Conservation (phyloP, 2,113 vertebrate species). For the Micromys minutus region DNA sequence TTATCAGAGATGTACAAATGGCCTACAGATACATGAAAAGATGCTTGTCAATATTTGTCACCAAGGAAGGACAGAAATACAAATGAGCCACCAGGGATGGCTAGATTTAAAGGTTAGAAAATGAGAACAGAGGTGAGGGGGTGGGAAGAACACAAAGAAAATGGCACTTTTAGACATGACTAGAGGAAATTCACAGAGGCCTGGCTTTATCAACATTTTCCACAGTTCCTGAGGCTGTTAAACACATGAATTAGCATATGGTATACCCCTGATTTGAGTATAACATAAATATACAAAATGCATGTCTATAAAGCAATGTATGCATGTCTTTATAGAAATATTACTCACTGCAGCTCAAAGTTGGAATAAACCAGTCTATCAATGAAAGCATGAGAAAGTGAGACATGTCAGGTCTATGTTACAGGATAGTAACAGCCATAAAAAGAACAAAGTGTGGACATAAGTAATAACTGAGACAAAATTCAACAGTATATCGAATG, state of each 20-base stretch:
- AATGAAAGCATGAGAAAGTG: neutral
- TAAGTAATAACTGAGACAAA: neutral
- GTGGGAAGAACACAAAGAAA: neutral
- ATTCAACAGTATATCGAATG: neutral
- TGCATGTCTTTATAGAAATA: neutral
- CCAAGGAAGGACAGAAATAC: neutral
- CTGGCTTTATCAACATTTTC: neutral
- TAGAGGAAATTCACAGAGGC: neutral
- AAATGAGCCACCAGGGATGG: neutral
- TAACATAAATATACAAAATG: neutral
- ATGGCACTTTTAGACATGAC: neutral
- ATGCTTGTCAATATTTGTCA: neutral
- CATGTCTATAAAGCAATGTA: neutral
- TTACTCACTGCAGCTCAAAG: neutral
- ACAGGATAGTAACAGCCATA: neutral
- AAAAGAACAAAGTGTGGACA: neutral
- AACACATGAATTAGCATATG: neutral
- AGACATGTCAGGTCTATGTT: neutral
- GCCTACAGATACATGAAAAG: neutral
- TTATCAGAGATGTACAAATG: neutral
- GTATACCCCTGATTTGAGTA: neutral
- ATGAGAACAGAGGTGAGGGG: neutral
- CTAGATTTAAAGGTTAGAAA: neutral
- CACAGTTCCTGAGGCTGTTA: neutral
- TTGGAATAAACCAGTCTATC: neutral